These are phyloP conservation scores for Litocranius walleri DNA, from an alignment of 2,113 vertebrate genomes.

Conservation along the genomic window DNA sequence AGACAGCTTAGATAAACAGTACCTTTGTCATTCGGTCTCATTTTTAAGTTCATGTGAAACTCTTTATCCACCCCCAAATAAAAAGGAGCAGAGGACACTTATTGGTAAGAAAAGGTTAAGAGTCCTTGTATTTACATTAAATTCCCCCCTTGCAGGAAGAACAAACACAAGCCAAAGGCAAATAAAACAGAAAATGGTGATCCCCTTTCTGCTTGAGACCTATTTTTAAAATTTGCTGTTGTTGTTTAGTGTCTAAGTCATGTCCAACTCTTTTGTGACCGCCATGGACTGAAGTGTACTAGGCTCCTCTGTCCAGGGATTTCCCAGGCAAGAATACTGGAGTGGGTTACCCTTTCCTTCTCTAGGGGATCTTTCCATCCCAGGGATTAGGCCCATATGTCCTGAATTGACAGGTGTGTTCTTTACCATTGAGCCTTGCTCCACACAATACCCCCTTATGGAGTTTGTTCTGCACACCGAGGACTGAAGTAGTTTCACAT, in stretches of 20 bases:
- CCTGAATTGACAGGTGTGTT: neutral
- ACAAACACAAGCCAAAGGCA: neutral
- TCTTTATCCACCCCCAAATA: neutral
- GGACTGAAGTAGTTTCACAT: neutral
- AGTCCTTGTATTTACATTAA: slow-evolving; percentile 10
- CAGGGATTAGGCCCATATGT: neutral
- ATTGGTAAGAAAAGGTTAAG: neutral
- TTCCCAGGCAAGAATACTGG: neutral
- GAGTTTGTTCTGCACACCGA: neutral
- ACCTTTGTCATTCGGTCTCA: slow-evolving; percentile 50
- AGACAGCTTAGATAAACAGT: slow-evolving; percentile 65
- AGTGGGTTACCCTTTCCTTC: neutral
- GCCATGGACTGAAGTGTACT: neutral
- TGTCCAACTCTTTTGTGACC: neutral
- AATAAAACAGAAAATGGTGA: neutral
- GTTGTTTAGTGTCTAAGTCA: neutral
- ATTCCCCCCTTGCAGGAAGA: slow-evolving; percentile 18
- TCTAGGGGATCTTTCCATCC: neutral
- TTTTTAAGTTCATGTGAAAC: slow-evolving; percentile 47
- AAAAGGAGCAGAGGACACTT: neutral
- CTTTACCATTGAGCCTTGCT: neutral
- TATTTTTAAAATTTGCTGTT: neutral
- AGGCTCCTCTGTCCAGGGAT: neutral
- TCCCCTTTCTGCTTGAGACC: neutral
- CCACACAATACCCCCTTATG: neutral